Evolutionary conservation across 1,140 invertebrate species (phyloP).

Genomic region (Bombus waltoni): DNA sequence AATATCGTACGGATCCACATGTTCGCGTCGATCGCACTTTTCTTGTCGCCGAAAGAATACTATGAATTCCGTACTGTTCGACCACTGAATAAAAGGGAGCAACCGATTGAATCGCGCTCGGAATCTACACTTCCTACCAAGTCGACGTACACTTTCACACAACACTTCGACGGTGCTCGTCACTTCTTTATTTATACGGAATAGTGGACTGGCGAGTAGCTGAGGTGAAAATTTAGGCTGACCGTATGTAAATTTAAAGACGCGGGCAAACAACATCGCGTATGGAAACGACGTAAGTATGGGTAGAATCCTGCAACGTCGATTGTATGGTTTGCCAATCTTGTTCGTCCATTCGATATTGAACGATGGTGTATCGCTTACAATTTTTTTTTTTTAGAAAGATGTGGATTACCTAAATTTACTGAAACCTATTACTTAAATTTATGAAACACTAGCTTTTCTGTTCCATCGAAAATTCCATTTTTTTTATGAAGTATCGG

Average conservation of each 20-base stretch:
- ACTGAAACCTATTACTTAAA: no score
- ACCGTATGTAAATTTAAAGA: conserved; percentile 71
- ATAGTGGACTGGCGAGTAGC: conserved; percentile 77
- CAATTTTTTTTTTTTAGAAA: background rate
- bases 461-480: background rate
- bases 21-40: conserved; percentile 30
- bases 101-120: conserved; percentile 31
- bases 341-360: background rate
- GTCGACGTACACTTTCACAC: conserved; percentile 80
- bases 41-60: conserved; percentile 8
- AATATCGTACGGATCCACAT: conserved; percentile 43
- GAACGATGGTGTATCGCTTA: background rate
- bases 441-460: background rate
- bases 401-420: no score
- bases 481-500: background rate
- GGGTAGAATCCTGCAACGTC: background rate
- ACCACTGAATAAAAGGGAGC: conserved; percentile 16
- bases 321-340: conserved; percentile 13
- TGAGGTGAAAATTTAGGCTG: conserved; percentile 79
- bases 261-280: conserved; percentile 5
- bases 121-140: conserved; percentile 61
- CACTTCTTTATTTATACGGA: conserved; percentile 81
- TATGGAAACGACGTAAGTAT: background rate
- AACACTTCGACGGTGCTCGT: conserved; percentile 71
- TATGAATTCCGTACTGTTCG: background rate